phyloP scores from a whole-genome alignment of 2,888 invertebrate species.

The Macropis europaea region DNA sequence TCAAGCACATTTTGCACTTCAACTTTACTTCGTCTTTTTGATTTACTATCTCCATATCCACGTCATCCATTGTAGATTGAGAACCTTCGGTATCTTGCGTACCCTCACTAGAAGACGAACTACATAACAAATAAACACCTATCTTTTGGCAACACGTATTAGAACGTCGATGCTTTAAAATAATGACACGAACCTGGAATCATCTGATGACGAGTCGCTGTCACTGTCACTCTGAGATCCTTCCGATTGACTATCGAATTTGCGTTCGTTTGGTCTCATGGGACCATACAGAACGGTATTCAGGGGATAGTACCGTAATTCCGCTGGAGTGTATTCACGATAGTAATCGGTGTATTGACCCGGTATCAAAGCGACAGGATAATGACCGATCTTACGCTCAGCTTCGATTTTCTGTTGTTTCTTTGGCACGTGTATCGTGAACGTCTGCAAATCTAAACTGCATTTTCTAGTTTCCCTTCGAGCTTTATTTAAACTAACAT shows the following conservation, averaged over 20 bases:
- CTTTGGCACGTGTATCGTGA: slow-evolving; percentile 90
- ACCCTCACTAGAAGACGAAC: slow-evolving; percentile 79
- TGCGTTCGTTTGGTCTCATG: slow-evolving; percentile 80
- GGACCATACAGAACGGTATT: slow-evolving; percentile 91
- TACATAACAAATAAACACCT: slow-evolving; percentile 56
- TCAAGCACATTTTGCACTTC: slow-evolving; percentile 81
- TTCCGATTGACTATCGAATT: slow-evolving; percentile 81
- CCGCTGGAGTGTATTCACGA: slow-evolving; percentile 88
- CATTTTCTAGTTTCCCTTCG: slow-evolving; percentile 89
- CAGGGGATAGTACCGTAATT: slow-evolving; percentile 95
- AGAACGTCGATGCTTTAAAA: not conserved
- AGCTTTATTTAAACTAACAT: slow-evolving; percentile 90
- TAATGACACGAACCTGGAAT: slow-evolving; percentile 78
- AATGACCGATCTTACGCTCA: slow-evolving; percentile 84
- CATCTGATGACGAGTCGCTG: slow-evolving; percentile 79
- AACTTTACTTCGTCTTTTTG: slow-evolving; percentile 75
- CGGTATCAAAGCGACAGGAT: slow-evolving; percentile 96
- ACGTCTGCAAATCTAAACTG: slow-evolving; percentile 95
- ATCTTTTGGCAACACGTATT: slow-evolving; percentile 1
- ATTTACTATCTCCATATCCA: slow-evolving; percentile 75
- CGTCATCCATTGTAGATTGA: slow-evolving; percentile 78
- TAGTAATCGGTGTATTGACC: slow-evolving; percentile 97
- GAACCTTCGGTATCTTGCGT: slow-evolving; percentile 79
- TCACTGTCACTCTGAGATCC: slow-evolving; percentile 81
- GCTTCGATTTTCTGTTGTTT: slow-evolving; percentile 80